Evolutionary conservation across 2,797 vertebrate species (phyloP).

Genomic region (Pangasius krempfi): DNA sequence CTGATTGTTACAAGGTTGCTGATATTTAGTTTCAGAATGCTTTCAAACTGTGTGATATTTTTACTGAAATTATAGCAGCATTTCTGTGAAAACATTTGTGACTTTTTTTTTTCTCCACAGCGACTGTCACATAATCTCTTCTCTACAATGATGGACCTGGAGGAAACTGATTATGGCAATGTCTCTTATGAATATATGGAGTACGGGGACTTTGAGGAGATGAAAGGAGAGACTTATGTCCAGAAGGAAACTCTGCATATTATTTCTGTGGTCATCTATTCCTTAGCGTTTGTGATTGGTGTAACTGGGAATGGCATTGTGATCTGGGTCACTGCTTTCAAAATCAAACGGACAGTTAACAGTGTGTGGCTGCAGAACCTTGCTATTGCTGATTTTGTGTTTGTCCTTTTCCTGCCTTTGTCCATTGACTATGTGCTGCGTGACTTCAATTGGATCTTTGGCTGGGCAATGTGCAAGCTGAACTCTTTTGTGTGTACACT

Average conservation of each 20-base stretch:
- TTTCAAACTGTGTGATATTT: background rate
- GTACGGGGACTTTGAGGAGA: conserved; percentile 75
- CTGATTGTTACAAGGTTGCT: background rate
- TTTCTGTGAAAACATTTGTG: conserved; percentile 13
- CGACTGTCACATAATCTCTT: background rate
- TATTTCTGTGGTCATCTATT: conserved; percentile 85
- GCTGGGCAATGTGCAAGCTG: conserved; percentile 86
- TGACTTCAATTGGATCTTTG: conserved; percentile 94
- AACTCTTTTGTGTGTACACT: conserved; percentile 89
- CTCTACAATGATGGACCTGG: conserved; percentile 60
- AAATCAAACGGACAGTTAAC: conserved; percentile 87
- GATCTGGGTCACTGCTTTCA: conserved; percentile 92
- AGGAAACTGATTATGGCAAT: conserved; percentile 68
- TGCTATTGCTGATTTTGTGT: conserved; percentile 91
- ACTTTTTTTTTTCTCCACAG: conserved; percentile 15
- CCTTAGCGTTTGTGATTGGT: conserved; percentile 84
- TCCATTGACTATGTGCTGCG: conserved; percentile 89
- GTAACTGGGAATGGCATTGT: conserved; percentile 88
- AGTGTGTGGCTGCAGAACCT: conserved; percentile 93
- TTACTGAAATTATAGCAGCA: background rate
- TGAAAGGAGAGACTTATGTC: conserved; percentile 63
- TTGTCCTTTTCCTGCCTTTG: conserved; percentile 90
- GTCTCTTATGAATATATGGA: conserved; percentile 79
- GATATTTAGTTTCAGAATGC: background rate
- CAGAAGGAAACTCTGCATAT: conserved; percentile 80